Base-by-base conservation (phyloP, 2,113 vertebrate genomes). In the Scopus umbretta region DNA sequence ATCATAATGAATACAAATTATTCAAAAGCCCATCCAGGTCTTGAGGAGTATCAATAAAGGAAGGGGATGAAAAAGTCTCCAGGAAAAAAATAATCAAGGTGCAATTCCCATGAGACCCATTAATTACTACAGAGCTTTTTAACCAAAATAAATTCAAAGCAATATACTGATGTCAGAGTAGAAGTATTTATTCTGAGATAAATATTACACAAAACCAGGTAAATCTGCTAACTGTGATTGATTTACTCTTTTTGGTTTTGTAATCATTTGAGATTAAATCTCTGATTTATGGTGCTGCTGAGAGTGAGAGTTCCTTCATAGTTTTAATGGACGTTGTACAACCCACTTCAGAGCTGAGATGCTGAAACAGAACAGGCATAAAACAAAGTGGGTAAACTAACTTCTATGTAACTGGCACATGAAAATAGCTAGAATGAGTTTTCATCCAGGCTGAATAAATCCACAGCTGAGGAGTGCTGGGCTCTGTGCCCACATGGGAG, bases 61-160 rank as follows among this genome's bases (percentile, higher is more conserved):
- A 94, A 94, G 25, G 13, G 20, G 42, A 70, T 68, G 2, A 88
- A 86, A 68, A 85, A 94, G 86, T 63, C 45, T 91, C 38, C 49
- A 75, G 42, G 56, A 32, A 73, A 90, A 84, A 73, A 68, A 73
- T 67, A 86, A 87, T 43, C 45, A 59, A 86, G 27, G 42, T 91
- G 53, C 26, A 78, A 65, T 71, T 86, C 53, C 78, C 50, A 56
- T 84, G 80, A 80, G 45, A 55, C 13, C 23, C 4, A 4, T 88
- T 94, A 97, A 91, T 94, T 88, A 89, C 59, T 52, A 36, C 47
- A 88, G 73, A 67, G 47, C 70, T 92, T 94, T 96, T 82, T 47
- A 85, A 94, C 4, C 29, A 79, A 62, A 76, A 85, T 85, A 80
- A 95, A 95, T 82, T 80, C 91, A 50, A 78, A 82, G 71, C n/a